Conservation (phyloP, 2,797 vertebrate genomes). For the Kryptolebias ocellatus region DNA sequence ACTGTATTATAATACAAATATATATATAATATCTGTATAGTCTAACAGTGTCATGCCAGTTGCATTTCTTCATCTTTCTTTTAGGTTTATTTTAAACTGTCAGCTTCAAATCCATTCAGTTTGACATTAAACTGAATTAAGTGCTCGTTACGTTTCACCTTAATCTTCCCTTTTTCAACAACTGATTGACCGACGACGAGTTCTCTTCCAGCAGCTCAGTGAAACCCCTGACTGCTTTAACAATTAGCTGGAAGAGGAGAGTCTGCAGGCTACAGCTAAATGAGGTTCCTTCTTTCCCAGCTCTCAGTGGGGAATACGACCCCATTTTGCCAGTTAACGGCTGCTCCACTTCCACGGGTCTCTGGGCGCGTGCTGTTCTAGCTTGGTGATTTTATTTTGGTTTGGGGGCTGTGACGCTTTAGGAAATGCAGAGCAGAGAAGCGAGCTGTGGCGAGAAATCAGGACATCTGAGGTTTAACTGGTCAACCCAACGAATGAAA, state of each 20-base stretch:
- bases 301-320: conserved; percentile 83
- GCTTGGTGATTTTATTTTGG: conserved; percentile 74
- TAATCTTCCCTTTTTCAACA: conserved; percentile 41
- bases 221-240: conserved; percentile 56
- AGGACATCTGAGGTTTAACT: conserved; percentile 59
- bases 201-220: conserved; percentile 42
- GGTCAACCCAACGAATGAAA: conserved; percentile 55
- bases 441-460: conserved; percentile 61
- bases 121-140: conserved; percentile 9
- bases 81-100: conserved; percentile 18
- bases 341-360: conserved; percentile 78
- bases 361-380: conserved; percentile 68
- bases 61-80: not conserved
- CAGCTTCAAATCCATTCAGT: not conserved
- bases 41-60: no score
- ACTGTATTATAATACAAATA: not conserved
- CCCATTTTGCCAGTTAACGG: conserved; percentile 79
- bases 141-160: conserved; percentile 29
- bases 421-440: conserved; percentile 68
- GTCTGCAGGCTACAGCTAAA: conserved; percentile 82
- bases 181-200: conserved; percentile 46
- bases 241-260: conserved; percentile 52
- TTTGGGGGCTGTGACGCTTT: conserved; percentile 69
- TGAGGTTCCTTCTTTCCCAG: conserved; percentile 79
- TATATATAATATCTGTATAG: not conserved